Conservation (phyloP, 2,888 invertebrate genomes). For the Blastobasis lacticolella region DNA sequence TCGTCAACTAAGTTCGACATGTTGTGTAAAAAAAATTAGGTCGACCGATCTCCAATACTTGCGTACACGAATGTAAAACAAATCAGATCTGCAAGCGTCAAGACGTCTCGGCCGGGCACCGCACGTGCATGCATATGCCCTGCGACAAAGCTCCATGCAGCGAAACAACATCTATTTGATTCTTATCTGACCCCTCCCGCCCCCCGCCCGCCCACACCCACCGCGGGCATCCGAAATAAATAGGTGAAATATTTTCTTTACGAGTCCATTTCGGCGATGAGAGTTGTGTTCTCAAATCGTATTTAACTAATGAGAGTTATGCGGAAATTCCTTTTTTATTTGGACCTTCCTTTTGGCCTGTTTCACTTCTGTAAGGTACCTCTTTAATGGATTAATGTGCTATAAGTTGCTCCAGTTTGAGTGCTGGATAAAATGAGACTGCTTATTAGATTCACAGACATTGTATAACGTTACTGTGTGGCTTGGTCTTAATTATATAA, state of each 20-base stretch:
- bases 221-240: constrained; percentile 53
- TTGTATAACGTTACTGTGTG: no score
- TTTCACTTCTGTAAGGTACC: no score
- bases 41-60: no score
- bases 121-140: constrained; percentile 63
- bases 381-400: no score
- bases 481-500: not conserved
- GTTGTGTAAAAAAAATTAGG: no score
- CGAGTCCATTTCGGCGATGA: constrained; percentile 52
- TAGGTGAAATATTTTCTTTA: constrained; percentile 60
- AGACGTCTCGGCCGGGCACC: constrained; percentile 48
- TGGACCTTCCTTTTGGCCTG: no score
- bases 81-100: constrained; percentile 42
- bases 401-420: no score
- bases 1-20: no score
- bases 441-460: no score
- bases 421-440: no score
- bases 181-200: constrained; percentile 57
- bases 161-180: constrained; percentile 74
- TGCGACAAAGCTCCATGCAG: constrained; percentile 57
- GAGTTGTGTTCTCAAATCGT: constrained; percentile 37
- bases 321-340: constrained; percentile 19
- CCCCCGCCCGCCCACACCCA: constrained; percentile 16
- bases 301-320: constrained; percentile 25
- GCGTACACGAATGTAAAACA: no score